Conservation (phyloP, 2,113 vertebrate genomes). For the Callorhinus ursinus region DNA sequence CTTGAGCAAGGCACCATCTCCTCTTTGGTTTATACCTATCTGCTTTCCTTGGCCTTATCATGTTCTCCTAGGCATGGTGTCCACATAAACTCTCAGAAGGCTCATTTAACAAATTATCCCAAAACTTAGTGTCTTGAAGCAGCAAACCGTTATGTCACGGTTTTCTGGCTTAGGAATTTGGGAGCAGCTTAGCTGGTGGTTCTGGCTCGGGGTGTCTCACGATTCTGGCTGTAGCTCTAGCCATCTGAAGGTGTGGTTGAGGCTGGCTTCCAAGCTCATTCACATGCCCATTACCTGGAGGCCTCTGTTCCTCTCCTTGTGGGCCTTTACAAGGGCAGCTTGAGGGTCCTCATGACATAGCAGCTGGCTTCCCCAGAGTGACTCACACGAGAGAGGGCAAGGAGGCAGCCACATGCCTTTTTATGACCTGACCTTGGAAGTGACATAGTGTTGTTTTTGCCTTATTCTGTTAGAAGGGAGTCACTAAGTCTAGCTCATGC, state of each 20-base stretch:
- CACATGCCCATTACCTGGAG: neutral
- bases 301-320: neutral
- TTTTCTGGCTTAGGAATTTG: neutral
- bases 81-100: neutral
- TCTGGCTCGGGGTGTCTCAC: neutral
- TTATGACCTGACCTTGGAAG: neutral
- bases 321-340: neutral
- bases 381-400: neutral
- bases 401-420: neutral
- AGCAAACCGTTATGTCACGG: neutral
- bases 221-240: neutral
- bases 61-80: neutral
- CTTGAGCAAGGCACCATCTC: neutral
- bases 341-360: neutral
- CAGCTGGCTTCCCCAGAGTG: neutral
- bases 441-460: neutral
- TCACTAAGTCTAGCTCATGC: neutral
- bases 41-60: neutral
- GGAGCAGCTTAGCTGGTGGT: neutral
- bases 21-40: neutral
- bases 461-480: neutral
- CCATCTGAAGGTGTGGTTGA: neutral
- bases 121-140: neutral
- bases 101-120: neutral
- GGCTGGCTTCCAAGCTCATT: neutral